Evolutionary conservation across 2,888 invertebrate species (phyloP), one percentile per base, ranked within the genome.

Genomic region (Myopa testacea): DNA sequence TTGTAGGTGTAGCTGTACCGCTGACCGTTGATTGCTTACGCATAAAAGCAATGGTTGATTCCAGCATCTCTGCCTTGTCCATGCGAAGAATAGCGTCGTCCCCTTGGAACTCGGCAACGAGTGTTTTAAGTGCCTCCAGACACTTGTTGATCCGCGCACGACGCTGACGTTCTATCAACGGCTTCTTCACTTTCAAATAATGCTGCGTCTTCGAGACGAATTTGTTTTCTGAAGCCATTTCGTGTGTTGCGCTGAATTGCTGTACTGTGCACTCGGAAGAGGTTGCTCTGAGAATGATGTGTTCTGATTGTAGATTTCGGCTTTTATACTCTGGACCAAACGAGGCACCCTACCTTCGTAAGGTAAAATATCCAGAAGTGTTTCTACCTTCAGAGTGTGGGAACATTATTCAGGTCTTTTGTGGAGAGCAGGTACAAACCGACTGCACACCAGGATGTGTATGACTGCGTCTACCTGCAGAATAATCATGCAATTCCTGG

Each of bases 121-220:
- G 90, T 89, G 95, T 95, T 90, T 96, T 96, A 81, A 96, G 92
- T 86, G 96, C 95, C 90, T 96, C 96, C 86, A 96, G 91, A 90
- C 96, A 96, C 84, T 95, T 94, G 90, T 96, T 96, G 91, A 96
- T 96, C 88, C 96, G 92, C 83, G 96, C 96, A 84, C 96, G 92
- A 80, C 96, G 92, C 88, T 96, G 95, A 84, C 96, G 92, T 90
- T 96, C 96, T 84, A 96, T 90, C 93, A 96, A 93, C 85, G 96
- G 96, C 90, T 96, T 96, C 94, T 96, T 96, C 87, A 96, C 95
- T 93, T 96, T 96, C 90, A 96, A 92, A 90, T 96, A 96, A 89
- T 96, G 96, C 90, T 96, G 96, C 85, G 96, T 96, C 89, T 96
- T 93, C 68, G 88, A 85, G 85, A 95, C 95, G 83, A 83, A 83